These are phyloP conservation scores for Chironomus striatipennis DNA, from an alignment of 1,140 invertebrate genomes.

Conservation along the genomic window DNA sequence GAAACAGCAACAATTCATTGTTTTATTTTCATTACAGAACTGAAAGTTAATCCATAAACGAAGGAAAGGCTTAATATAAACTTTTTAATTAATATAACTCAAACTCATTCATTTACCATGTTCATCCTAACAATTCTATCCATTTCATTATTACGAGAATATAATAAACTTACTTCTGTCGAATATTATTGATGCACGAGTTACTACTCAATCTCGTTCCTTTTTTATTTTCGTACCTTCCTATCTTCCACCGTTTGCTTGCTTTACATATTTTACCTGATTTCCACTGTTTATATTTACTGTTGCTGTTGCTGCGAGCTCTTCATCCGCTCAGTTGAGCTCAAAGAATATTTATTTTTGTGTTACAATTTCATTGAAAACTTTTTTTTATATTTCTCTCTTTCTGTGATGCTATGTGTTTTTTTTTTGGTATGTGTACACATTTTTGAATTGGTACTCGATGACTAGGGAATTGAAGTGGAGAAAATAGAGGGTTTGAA, in stretches of 20 bases:
- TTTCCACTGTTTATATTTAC: conserved; percentile 2
- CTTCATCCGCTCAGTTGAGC: background rate
- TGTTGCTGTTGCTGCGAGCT: background rate
- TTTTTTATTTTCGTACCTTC: background rate
- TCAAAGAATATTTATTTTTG: background rate
- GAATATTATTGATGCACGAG: background rate
- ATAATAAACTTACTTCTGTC: too few species aligned
- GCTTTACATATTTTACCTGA: background rate
- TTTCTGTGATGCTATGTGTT: background rate
- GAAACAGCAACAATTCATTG: too few species aligned
- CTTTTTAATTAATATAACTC: conserved; percentile 10
- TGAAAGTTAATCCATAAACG: conserved; percentile 2
- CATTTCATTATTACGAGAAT: background rate
- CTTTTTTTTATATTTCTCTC: background rate
- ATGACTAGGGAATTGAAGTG: background rate
- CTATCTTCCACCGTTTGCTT: background rate
- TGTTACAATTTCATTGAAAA: conserved; percentile 14
- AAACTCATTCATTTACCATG: background rate
- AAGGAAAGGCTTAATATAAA: background rate
- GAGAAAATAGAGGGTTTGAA: background rate
- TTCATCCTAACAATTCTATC: too few species aligned
- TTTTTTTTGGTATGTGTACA: background rate
- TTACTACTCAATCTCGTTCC: background rate
- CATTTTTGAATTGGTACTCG: background rate
- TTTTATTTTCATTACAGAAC: background rate